Conservation (phyloP, 2,797 vertebrate species). For the Liparis tanakae region DNA sequence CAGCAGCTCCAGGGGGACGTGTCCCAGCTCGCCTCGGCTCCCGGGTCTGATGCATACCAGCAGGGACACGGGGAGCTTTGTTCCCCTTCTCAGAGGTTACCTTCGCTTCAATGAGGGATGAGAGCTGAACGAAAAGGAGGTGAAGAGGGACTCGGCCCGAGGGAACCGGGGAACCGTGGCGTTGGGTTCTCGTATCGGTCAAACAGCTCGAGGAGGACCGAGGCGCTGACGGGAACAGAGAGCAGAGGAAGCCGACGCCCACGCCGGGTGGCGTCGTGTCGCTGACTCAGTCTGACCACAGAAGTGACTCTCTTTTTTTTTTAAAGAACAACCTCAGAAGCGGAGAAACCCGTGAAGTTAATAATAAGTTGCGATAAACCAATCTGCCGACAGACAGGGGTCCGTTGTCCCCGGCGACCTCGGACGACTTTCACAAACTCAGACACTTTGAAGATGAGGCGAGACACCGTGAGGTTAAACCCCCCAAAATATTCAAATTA, state of each 20-base stretch:
- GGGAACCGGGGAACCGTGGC: background rate
- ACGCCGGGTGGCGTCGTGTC: slow-evolving; percentile 20
- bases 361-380: background rate
- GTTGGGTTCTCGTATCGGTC: background rate
- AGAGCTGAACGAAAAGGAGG: background rate
- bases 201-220: background rate
- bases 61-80: background rate
- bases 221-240: slow-evolving; percentile 38
- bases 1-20: slow-evolving; percentile 34
- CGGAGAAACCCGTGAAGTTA: background rate
- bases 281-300: slow-evolving; percentile 46
- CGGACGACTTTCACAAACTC: slow-evolving; percentile 40
- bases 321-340: slow-evolving; percentile 12
- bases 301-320: slow-evolving; percentile 25
- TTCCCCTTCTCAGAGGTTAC: background rate
- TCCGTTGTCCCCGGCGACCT: background rate
- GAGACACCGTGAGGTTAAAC: background rate
- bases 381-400: background rate
- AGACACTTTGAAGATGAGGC: slow-evolving; percentile 26
- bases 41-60: slow-evolving; percentile 30
- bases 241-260: slow-evolving; percentile 37
- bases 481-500: no score
- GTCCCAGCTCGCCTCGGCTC: slow-evolving; percentile 52
- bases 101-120: background rate
- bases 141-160: background rate